phyloP scores from a whole-genome alignment of 1,140 invertebrate species.

The Drosophila nikananu region DNA sequence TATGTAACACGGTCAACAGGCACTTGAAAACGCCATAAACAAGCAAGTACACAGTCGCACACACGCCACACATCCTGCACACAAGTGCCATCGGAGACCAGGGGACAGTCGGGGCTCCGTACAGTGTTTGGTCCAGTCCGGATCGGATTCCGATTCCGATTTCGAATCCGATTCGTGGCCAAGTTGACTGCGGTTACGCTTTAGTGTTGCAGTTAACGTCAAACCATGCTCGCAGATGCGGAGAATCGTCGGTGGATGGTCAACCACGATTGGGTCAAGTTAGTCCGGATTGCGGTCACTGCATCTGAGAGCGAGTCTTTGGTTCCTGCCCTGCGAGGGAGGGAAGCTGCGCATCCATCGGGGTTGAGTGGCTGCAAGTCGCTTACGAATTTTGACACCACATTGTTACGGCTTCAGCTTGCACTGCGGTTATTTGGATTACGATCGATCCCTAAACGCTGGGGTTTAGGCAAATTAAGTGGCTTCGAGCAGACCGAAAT shows the following conservation, averaged over 20 bases:
- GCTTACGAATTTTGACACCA: conserved; percentile 42
- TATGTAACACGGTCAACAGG: conserved; percentile 76
- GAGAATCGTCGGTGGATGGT: conserved; percentile 47
- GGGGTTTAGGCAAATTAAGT: conserved; percentile 42
- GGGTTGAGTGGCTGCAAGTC: conserved; percentile 12
- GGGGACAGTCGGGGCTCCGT: conserved; percentile 30
- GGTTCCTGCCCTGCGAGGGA: conserved; percentile 1
- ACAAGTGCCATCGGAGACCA: conserved; percentile 30
- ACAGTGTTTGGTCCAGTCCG: conserved; percentile 22
- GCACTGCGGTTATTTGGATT: conserved; percentile 26
- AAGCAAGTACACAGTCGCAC: conserved; percentile 45
- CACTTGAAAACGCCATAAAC: conserved; percentile 74
- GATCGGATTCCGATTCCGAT: conserved; percentile 9
- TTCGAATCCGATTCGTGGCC: conserved; percentile 36
- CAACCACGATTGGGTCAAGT: conserved; percentile 72
- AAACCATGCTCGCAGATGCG: conserved; percentile 40
- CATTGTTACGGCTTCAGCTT: conserved; percentile 46
- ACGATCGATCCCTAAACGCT: conserved; percentile 41
- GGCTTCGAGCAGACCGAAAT: conserved; percentile 13
- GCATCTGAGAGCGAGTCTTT: conserved; percentile 12
- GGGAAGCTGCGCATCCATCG: conserved; percentile 3
- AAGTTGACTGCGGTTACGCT: conserved; percentile 71
- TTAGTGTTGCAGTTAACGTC: conserved; percentile 71
- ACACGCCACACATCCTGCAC: conserved; percentile 46
- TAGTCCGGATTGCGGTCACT: conserved; percentile 62